Base-by-base conservation (phyloP, 2,888 invertebrate species). In the Encarsia formosa region DNA sequence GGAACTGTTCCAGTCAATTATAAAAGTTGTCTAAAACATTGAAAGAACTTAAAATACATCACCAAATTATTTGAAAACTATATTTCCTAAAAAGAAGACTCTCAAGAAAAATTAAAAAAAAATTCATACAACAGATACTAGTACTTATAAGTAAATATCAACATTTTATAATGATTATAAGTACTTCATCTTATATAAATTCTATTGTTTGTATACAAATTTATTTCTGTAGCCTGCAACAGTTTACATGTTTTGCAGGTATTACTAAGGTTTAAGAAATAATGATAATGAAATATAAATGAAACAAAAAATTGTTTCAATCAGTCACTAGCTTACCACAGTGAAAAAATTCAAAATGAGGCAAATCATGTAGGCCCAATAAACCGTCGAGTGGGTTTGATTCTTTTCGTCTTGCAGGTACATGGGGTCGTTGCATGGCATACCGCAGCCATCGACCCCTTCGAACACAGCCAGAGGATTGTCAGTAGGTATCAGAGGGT, bases 1-100 rank as follows among this genome's bases (percentile, higher is more conserved):
- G 2, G 91, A 87, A 61, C 88, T 88, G 63, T 88, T 85, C 95
- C 96, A 95, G 74, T 94, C 94, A 49, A 96, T 88, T 41, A 91
- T 76, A 73, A 94, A 95, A 0, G 95, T 95, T 47, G n/a, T n/a
- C n/a, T n/a, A n/a, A n/a, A n/a, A n/a, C n/a, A n/a, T n/a, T n/a
- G n/a, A n/a, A n/a, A n/a, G n/a, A n/a, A n/a, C n/a, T n/a, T n/a
- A n/a, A n/a, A n/a, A n/a, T n/a, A n/a, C n/a, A n/a, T n/a, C n/a
- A n/a, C n/a, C n/a, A n/a, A n/a, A n/a, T n/a, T n/a, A n/a, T n/a
- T n/a, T n/a, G n/a, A n/a, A n/a, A n/a, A n/a, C n/a, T n/a, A n/a
- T n/a, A n/a, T n/a, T n/a, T n/a, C n/a, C n/a, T n/a, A n/a, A n/a
- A n/a, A n/a, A n/a, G n/a, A n/a, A n/a, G n/a, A n/a, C n/a, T n/a